Evolutionary conservation across 2,888 invertebrate genomes (phyloP).

Genomic region (Lacanobia wlatinum): DNA sequence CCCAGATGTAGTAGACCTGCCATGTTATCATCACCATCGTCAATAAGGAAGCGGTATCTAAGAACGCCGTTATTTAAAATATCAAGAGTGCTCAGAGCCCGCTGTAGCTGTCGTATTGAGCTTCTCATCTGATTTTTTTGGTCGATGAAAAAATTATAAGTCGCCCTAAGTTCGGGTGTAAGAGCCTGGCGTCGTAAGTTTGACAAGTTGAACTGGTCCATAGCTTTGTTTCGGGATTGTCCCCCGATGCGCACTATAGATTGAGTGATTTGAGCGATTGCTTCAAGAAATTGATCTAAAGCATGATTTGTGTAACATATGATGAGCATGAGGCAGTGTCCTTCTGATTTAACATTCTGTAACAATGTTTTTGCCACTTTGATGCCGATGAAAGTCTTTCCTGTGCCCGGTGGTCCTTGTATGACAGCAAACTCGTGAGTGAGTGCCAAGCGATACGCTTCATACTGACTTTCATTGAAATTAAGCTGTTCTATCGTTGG

Average conservation of each 20-base stretch:
- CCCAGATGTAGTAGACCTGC: conserved; percentile 63
- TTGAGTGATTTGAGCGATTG: conserved; percentile 90
- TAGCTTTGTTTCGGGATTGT: conserved; percentile 90
- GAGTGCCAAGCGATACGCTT: conserved; percentile 92
- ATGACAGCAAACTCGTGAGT: conserved; percentile 93
- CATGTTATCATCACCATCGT: conserved; percentile 41
- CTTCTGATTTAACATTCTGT: conserved; percentile 82
- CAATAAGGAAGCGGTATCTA: conserved; percentile 57
- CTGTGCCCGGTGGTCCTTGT: conserved; percentile 97
- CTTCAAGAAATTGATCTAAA: conserved; percentile 95
- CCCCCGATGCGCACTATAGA: conserved; percentile 93
- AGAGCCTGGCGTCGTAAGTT: conserved; percentile 72
- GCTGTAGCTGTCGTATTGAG: conserved; percentile 67
- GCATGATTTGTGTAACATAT: conserved; percentile 97
- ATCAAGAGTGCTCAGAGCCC: conserved; percentile 70
- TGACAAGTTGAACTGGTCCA: conserved; percentile 83
- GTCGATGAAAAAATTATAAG: conserved; percentile 66
- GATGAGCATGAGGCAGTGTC: conserved; percentile 91
- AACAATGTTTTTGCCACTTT: conserved; percentile 93
- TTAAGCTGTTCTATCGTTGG: conserved; percentile 83
- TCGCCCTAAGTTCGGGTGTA: conserved; percentile 14
- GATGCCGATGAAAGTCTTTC: conserved; percentile 95
- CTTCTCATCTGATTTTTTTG: conserved; percentile 69
- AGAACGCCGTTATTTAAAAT: conserved; percentile 75
- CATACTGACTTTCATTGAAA: conserved; percentile 92